Conservation (phyloP, 2,888 invertebrate species). For the Ormyrus rosae region DNA sequence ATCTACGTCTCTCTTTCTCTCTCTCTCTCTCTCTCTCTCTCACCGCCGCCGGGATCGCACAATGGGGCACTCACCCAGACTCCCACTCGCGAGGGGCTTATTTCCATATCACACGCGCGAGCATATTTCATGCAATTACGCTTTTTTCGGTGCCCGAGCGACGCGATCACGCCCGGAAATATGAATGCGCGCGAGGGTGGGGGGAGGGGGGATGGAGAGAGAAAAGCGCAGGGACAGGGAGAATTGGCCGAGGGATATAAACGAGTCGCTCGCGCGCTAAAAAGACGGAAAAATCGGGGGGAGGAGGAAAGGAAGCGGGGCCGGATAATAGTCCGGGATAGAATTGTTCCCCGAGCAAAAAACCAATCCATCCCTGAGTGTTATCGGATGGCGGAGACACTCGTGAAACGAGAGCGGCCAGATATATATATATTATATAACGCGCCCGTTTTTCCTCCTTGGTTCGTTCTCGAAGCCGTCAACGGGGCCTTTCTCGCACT, state of each 20-base stretch:
- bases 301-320: conserved; percentile 49
- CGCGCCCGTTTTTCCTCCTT: no score
- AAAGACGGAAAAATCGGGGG: conserved; percentile 49
- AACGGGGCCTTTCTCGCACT: no score
- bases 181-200: conserved; percentile 50
- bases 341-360: conserved; percentile 71
- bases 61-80: no score
- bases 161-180: conserved; percentile 63
- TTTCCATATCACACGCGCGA: conserved; percentile 27
- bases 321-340: conserved; percentile 62
- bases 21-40: no score
- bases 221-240: conserved; percentile 56
- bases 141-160: conserved; percentile 66
- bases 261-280: conserved; percentile 38
- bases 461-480: no score
- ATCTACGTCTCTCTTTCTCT: no score
- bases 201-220: not conserved
- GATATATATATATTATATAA: not conserved
- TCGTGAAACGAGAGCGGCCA: conserved; percentile 58
- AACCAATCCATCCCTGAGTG: conserved; percentile 70
- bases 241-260: conserved; percentile 54
- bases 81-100: not conserved
- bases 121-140: conserved; percentile 72
- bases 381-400: conserved; percentile 69
- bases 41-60: no score